These are phyloP conservation scores for Telmatherina bonti DNA, from an alignment of 2,797 vertebrate genomes.

Conservation along the genomic window DNA sequence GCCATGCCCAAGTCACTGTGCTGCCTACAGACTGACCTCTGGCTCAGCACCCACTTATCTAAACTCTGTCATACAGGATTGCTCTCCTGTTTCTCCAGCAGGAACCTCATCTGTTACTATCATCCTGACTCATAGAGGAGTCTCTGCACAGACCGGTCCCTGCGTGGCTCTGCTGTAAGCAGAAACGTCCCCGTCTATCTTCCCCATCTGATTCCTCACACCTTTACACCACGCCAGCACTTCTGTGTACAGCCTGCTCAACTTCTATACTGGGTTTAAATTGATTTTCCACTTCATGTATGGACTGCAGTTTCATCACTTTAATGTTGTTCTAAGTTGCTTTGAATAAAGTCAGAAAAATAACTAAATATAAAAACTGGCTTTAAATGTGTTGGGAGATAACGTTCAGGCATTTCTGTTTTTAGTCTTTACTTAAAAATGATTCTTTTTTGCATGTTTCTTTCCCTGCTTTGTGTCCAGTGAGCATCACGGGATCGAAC, in stretches of 20 bases:
- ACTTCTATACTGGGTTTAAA: not conserved
- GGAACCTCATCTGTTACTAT: not conserved
- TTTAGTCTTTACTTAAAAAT: constrained; percentile 7
- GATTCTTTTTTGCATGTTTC: constrained; percentile 4
- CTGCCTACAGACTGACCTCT: not conserved
- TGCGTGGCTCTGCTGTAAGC: not conserved
- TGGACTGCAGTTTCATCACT: too few species aligned
- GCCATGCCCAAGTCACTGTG: too few species aligned
- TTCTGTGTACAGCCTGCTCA: too few species aligned
- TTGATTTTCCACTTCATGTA: too few species aligned
- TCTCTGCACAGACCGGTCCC: not conserved
- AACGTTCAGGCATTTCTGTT: not conserved
- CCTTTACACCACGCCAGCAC: not conserved
- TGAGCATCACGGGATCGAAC: constrained; percentile 17
- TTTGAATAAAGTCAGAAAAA: not conserved
- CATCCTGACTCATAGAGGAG: not conserved
- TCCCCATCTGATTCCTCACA: not conserved
- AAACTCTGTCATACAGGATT: not conserved
- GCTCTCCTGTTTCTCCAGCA: not conserved
- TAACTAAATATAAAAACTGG: too few species aligned
- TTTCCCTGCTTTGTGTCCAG: constrained; percentile 34
- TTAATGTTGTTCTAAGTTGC: not conserved
- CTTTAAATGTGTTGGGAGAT: not conserved
- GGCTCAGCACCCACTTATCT: not conserved
- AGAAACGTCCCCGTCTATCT: not conserved